Conservation (phyloP, 2,113 vertebrate genomes). For the Daubentonia madagascariensis region DNA sequence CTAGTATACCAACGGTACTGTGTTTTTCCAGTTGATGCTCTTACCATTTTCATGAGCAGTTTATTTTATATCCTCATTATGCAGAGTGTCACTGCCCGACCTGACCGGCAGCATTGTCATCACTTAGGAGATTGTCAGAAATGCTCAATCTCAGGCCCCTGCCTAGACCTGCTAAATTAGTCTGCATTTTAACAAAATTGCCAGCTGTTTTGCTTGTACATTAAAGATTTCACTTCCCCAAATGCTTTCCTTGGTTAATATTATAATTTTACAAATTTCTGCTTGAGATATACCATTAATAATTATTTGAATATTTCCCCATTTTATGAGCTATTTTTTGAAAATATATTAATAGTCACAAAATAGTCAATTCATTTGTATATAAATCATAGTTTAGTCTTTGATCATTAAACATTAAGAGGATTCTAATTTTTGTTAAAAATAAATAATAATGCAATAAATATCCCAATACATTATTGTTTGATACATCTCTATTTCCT, state of each 20-base stretch:
- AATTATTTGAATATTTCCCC: neutral
- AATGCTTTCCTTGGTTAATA: neutral
- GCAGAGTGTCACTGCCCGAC: too few species aligned
- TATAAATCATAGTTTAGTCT: neutral
- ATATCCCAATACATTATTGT: neutral
- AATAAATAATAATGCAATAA: neutral
- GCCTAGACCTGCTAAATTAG: neutral
- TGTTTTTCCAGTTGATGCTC: neutral
- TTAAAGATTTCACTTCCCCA: neutral
- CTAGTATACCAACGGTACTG: neutral
- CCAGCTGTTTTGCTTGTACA: neutral
- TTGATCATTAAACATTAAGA: neutral
- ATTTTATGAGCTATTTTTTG: neutral
- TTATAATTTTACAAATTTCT: neutral
- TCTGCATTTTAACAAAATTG: neutral
- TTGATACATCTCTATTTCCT: neutral
- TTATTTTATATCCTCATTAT: neutral
- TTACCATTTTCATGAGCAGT: neutral
- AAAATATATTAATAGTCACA: neutral
- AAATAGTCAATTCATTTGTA: neutral
- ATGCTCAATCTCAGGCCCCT: neutral
- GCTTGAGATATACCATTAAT: neutral
- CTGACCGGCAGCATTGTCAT: neutral
- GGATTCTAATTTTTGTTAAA: neutral
- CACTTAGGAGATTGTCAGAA: neutral